Conservation (phyloP, 1,140 invertebrate genomes). For the Heliothis subflexa region DNA sequence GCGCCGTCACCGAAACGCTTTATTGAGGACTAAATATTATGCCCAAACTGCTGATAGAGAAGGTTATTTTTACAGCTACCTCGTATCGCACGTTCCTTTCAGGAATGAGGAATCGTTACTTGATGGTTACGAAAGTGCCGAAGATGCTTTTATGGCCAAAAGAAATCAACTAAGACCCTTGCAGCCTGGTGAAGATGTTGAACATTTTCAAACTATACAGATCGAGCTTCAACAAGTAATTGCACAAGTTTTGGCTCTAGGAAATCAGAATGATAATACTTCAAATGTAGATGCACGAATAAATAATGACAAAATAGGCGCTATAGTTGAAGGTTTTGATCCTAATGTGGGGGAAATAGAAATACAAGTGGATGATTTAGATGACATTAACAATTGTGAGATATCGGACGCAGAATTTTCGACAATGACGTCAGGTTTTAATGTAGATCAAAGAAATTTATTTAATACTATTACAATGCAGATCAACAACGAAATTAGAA, state of each 20-base stretch:
- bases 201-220: background rate
- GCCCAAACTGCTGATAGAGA: background rate
- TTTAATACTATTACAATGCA: background rate
- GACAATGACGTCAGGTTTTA: background rate
- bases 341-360: background rate
- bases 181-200: background rate
- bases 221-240: slow-evolving; percentile 1
- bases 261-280: background rate
- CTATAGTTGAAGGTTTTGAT: slow-evolving; percentile 5
- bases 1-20: background rate
- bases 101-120: background rate
- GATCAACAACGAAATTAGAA: background rate
- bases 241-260: slow-evolving; percentile 3
- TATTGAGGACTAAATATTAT: slow-evolving; percentile 3
- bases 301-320: background rate
- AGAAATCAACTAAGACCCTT: background rate
- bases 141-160: slow-evolving; percentile 6
- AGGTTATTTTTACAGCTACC: slow-evolving; percentile 13
- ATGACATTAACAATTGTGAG: background rate
- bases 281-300: background rate
- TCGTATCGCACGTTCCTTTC: background rate
- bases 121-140: background rate
- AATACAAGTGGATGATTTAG: background rate
- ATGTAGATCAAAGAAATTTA: slow-evolving; percentile 1
- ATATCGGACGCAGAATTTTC: slow-evolving; percentile 1